phyloP scores from a whole-genome alignment of 2,113 vertebrate genomes.

The Oenanthe melanoleuca region DNA sequence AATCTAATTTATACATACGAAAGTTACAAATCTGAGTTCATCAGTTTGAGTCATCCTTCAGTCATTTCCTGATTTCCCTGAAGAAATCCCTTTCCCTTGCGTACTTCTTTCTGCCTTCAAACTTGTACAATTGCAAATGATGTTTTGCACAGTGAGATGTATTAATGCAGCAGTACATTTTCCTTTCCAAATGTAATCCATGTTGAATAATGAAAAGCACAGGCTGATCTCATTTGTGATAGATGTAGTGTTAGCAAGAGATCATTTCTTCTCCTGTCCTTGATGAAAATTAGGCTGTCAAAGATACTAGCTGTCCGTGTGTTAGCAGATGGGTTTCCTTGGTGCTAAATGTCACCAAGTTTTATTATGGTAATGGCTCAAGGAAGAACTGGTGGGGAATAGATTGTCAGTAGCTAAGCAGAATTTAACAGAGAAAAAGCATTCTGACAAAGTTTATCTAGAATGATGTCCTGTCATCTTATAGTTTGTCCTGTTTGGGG shows the following conservation, averaged over 20 bases:
- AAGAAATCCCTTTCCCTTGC: neutral
- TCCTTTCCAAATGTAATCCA: neutral
- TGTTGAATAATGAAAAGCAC: constrained; percentile 16
- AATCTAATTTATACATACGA: neutral
- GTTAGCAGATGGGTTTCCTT: constrained; percentile 44
- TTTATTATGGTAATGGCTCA: constrained; percentile 31
- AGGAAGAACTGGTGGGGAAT: neutral
- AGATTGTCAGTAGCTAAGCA: constrained; percentile 19
- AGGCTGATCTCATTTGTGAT: constrained; percentile 38
- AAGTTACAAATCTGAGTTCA: neutral
- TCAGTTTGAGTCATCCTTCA: neutral
- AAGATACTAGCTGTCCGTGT: constrained; percentile 7
- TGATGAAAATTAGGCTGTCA: constrained; percentile 57
- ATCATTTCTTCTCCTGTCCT: constrained; percentile 40
- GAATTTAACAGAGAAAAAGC: constrained; percentile 32
- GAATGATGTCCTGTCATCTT: neutral
- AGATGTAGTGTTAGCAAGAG: neutral
- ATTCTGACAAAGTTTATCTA: neutral
- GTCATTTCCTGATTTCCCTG: neutral
- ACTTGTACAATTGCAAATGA: neutral
- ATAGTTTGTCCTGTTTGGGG: neutral
- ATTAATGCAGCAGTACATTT: neutral
- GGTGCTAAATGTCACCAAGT: constrained; percentile 22
- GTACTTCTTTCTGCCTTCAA: neutral
- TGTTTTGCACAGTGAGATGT: neutral